These are phyloP conservation scores for Protaetia brevitarsis DNA, from an alignment of 1,140 invertebrate species.

Conservation along the genomic window DNA sequence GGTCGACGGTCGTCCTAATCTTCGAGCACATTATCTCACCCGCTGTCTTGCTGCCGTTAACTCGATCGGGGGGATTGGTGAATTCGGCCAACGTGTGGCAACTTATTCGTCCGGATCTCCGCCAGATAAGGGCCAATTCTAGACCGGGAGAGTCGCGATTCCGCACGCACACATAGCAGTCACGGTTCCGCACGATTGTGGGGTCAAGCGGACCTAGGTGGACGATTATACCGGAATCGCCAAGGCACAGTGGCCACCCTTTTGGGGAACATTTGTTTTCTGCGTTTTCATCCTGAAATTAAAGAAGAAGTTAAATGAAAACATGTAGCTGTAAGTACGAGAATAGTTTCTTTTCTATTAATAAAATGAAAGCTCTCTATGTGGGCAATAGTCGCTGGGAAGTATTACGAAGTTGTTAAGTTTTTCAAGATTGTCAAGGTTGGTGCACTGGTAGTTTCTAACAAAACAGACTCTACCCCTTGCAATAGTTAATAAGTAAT, in stretches of 20 bases:
- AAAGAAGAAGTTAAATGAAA: constrained; percentile 28
- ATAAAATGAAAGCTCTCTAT: too few species aligned
- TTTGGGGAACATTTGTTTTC: constrained; percentile 32
- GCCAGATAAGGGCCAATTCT: constrained; percentile 43
- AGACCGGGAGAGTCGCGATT: constrained; percentile 35
- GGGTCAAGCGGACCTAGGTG: constrained; percentile 42
- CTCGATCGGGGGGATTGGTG: constrained; percentile 36
- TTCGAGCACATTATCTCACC: constrained; percentile 45
- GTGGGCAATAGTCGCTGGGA: too few species aligned
- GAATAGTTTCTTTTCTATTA: too few species aligned
- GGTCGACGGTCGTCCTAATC: constrained; percentile 35
- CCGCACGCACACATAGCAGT: constrained; percentile 44
- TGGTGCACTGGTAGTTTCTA: too few species aligned
- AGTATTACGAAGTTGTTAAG: too few species aligned
- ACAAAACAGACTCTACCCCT: too few species aligned
- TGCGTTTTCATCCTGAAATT: constrained; percentile 41
- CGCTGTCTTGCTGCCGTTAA: constrained; percentile 34
- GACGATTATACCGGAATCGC: constrained; percentile 42
- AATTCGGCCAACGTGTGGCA: constrained; percentile 43
- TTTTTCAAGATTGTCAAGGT: too few species aligned
- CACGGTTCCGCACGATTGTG: constrained; percentile 39
- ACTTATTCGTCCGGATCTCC: constrained; percentile 35
- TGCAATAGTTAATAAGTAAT: too few species aligned
- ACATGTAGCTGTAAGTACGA: too few species aligned
- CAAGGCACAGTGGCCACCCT: constrained; percentile 47